Conservation (phyloP, 1,140 invertebrate genomes). For the Hycleus cichorii region DNA sequence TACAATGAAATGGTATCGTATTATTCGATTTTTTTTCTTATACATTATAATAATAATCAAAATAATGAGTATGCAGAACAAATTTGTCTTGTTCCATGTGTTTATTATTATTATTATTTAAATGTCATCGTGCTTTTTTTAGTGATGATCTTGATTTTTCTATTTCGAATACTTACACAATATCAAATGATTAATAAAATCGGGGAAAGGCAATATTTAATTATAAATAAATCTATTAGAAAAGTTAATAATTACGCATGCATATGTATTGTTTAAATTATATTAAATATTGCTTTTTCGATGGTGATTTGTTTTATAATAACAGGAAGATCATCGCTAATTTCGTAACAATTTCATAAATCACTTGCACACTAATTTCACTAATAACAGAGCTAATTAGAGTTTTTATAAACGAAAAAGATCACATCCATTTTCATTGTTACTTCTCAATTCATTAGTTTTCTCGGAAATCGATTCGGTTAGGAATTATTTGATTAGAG, state of each 20-base stretch:
- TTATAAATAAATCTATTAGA: too few species aligned
- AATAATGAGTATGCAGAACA: slow-evolving; percentile 8
- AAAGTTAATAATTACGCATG: too few species aligned
- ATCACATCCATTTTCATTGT: slow-evolving; percentile 15
- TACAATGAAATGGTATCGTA: slow-evolving; percentile 77
- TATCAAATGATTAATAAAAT: too few species aligned
- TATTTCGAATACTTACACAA: too few species aligned
- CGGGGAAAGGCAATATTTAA: too few species aligned
- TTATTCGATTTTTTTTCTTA: slow-evolving; percentile 36
- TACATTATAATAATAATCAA: background rate
- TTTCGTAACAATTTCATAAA: too few species aligned
- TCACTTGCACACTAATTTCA: slow-evolving; percentile 12
- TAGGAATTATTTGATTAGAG: too few species aligned
- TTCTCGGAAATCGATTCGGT: background rate
- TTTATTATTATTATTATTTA: background rate
- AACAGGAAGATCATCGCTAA: too few species aligned
- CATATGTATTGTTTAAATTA: too few species aligned
- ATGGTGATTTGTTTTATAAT: too few species aligned
- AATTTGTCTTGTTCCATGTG: slow-evolving; percentile 14
- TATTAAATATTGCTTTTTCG: too few species aligned
- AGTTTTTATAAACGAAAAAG: too few species aligned
- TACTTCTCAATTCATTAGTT: slow-evolving; percentile 4
- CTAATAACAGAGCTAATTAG: slow-evolving; percentile 9
- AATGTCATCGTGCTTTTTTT: slow-evolving; percentile 3
- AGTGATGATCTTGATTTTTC: background rate